Base-by-base conservation (phyloP, 2,888 invertebrate genomes). In the Willowsia nigromaculata region DNA sequence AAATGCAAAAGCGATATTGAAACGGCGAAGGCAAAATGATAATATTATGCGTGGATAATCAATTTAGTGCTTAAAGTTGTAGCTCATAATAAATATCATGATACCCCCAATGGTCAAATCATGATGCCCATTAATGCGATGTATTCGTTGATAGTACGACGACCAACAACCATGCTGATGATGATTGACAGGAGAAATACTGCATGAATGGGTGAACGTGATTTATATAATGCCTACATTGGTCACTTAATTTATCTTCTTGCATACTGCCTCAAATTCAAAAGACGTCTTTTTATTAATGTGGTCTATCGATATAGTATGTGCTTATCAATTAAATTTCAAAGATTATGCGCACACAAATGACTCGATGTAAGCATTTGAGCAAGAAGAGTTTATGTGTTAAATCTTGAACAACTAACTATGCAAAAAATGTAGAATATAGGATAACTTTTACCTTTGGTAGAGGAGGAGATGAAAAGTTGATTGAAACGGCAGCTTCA, bases 21-120 rank as follows among this genome's bases (percentile, higher is more conserved):
- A 50, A 50, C 27, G 27, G 15, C n/a, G 37, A 56, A 74, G 30
- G 37, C 65, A 62, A 68, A 37, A 33, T 37, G 30, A 25, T 25
- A 53, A 76, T 76, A 50, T 50, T 78, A 68, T 86, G 80, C 80
- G 86, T 86, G 86, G 65, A 47, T n/a, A 86, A 86, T 86, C 86
- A 80, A 86, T 86, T 86, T 86, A 80, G 30, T 86, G 27, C 37
- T 65, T 40, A 68, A n/a, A 76, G n/a, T n/a, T n/a, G n/a, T 25
- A n/a, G 40, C 15, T 84, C 13, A 47, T 9, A 81, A 71, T 40
- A 30, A 71, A 81, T 87, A 81, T 87, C 81, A 87, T 53, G 87
- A 87, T 81, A 81, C 87, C 87, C 87, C 87, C 87, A 56, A 81
- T 86, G 68, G 80, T 80, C 68, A 86, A 80, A 86, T 86, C 86